Conservation (phyloP, 2,113 vertebrate genomes). For the Isurus oxyrinchus region DNA sequence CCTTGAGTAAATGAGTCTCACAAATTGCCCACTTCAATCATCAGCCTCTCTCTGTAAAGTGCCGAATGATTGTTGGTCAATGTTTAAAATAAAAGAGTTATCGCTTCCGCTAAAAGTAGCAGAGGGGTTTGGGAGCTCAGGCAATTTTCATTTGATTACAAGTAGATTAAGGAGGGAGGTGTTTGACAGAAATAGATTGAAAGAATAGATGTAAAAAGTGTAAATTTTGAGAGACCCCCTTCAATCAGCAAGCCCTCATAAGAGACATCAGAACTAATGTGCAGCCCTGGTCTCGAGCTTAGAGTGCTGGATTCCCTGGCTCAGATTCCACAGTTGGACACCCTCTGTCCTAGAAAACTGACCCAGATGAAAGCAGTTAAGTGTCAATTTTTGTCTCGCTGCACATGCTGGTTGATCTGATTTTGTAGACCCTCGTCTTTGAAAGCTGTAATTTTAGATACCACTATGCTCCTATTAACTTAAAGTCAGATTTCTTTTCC, state of each 20-base stretch:
- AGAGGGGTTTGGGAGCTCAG: not conserved
- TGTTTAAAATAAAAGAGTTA: not conserved
- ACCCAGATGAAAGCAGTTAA: not conserved
- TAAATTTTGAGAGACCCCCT: not conserved
- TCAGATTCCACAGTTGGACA: not conserved
- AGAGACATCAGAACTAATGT: too few species aligned
- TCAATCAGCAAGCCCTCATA: not conserved
- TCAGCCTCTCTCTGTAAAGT: not conserved
- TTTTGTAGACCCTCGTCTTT: too few species aligned
- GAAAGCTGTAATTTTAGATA: too few species aligned
- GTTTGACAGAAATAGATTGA: not conserved
- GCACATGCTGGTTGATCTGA: too few species aligned
- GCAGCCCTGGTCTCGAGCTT: too few species aligned
- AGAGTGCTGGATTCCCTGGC: not conserved
- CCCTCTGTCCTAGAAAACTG: not conserved
- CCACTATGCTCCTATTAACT: not conserved
- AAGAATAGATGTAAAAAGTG: not conserved
- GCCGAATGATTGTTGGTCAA: not conserved
- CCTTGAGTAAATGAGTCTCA: not conserved
- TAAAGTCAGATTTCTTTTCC: not conserved
- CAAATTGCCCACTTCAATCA: not conserved
- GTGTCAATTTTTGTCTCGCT: not conserved
- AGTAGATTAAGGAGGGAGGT: not conserved
- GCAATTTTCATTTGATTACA: not conserved
- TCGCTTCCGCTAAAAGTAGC: not conserved